Evolutionary conservation across 2,888 invertebrate genomes (phyloP), one percentile per base, ranked within the genome.

Genomic region (Rotaria magnacalcarata): DNA sequence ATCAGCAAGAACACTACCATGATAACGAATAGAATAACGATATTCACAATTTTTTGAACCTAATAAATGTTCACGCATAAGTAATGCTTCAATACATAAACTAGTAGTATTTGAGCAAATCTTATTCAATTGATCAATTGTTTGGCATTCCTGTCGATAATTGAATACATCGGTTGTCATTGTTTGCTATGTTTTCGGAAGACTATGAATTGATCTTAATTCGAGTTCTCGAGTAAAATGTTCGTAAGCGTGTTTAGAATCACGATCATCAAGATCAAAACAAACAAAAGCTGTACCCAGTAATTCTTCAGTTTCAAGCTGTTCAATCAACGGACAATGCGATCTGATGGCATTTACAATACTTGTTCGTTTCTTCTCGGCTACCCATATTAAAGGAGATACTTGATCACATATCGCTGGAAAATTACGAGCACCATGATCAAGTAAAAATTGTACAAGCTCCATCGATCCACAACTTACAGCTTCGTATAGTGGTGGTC

Each of bases 401-500:
- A 97, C 96, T 88, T 95, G 97, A 91, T 96, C 96, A 34, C 95
- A 95, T 92, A 97, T 97, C 52, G 95, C 95, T 90, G 96, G 95
- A 95, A 97, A 96, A 67, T 67, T 67, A 80, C 94, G 94, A 24
- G 97, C 97, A 84, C 95, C 96, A 90, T 95, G 94, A 75, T 94
- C 93, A 58, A 98, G 92, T 87, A 98, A 93, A 91, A 97, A 93
- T 92, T 96, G 95, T 89, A 97, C 93, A 90, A 97, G 96, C 89
- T 95, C 95, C 88, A 97, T 92, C 67, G 95, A 96, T 10, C 97
- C 97, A 86, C 96, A 96, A 91, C 98, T 97, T 0, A 97, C 97
- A 90, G 97, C 96, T 90, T 98, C 97, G 92, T 98, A 97, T 58
- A 98, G 91, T n/a, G 97, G 97, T 16, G 97, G 97, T 91, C 97